Evolutionary conservation across 2,888 invertebrate species (phyloP).

Genomic region (Andrena chrysosceles): DNA sequence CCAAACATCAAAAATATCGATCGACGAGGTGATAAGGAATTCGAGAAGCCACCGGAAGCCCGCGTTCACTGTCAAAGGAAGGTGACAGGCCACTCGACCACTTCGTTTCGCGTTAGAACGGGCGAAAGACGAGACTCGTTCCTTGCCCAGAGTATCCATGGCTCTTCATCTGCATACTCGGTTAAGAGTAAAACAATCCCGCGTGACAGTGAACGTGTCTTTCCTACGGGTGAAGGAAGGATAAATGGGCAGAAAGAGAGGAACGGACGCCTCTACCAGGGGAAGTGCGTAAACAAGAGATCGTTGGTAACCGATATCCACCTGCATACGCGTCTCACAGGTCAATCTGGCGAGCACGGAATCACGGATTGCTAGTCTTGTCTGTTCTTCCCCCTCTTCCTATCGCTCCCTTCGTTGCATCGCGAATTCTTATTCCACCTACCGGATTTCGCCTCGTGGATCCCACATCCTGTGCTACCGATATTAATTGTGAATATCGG

Average conservation of each 20-base stretch:
- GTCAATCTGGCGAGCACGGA: slow-evolving; percentile 72
- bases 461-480: slow-evolving; percentile 78
- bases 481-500: slow-evolving; percentile 48
- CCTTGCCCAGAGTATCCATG: slow-evolving; percentile 71
- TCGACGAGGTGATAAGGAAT: slow-evolving; percentile 33
- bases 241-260: slow-evolving; percentile 47
- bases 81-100: slow-evolving; percentile 66
- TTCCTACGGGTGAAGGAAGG: slow-evolving; percentile 55
- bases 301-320: slow-evolving; percentile 80
- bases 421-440: slow-evolving; percentile 73
- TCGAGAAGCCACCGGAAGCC: slow-evolving; percentile 55
- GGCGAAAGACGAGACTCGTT: slow-evolving; percentile 74
- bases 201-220: slow-evolving; percentile 75
- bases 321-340: slow-evolving; percentile 52
- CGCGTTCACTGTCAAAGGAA: slow-evolving; percentile 12
- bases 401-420: slow-evolving; percentile 52
- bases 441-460: slow-evolving; percentile 75
- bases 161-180: slow-evolving; percentile 72
- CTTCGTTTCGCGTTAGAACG: slow-evolving; percentile 71
- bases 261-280: slow-evolving; percentile 12
- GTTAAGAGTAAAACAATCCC: slow-evolving; percentile 83
- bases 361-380: slow-evolving; percentile 70
- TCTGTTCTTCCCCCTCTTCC: slow-evolving; percentile 46
- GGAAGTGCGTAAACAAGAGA: slow-evolving; percentile 62
- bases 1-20: not conserved